phyloP scores from a whole-genome alignment of 1,140 invertebrate species.

The Bombus waltoni region DNA sequence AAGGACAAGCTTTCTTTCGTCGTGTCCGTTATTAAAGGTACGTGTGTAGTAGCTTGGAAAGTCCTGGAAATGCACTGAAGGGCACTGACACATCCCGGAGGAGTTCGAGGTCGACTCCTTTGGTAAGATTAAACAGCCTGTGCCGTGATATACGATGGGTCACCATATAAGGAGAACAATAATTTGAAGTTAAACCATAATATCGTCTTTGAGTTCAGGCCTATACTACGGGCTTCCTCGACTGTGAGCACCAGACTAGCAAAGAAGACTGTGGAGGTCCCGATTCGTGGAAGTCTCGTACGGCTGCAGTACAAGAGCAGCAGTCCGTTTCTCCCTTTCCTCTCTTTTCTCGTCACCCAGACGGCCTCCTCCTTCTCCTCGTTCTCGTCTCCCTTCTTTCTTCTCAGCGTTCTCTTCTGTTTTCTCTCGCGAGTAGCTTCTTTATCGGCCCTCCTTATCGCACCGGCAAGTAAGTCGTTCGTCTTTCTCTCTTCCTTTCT shows the following conservation, averaged over 20 bases:
- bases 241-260: constrained; percentile 14
- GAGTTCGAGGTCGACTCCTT: constrained; percentile 39
- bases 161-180: constrained; percentile 66
- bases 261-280: constrained; percentile 66
- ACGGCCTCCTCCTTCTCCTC: background rate
- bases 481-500: constrained; percentile 18
- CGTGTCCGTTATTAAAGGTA: constrained; percentile 6
- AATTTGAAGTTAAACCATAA: constrained; percentile 68
- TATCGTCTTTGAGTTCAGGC: constrained; percentile 52
- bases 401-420: background rate
- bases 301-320: constrained; percentile 52
- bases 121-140: constrained; percentile 54
- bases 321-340: constrained; percentile 51
- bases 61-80: constrained; percentile 25
- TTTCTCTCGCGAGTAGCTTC: constrained; percentile 12
- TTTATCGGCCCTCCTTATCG: constrained; percentile 12
- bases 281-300: constrained; percentile 71
- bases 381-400: constrained; percentile 3
- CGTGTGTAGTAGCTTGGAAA: background rate
- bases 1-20: background rate
- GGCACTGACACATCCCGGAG: constrained; percentile 41
- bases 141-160: constrained; percentile 61
- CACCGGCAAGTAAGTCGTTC: background rate
- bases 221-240: constrained; percentile 27
- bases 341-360: constrained; percentile 18